These are phyloP conservation scores for Melanostoma mellinum DNA, from an alignment of 2,888 invertebrate species.

Conservation along the genomic window DNA sequence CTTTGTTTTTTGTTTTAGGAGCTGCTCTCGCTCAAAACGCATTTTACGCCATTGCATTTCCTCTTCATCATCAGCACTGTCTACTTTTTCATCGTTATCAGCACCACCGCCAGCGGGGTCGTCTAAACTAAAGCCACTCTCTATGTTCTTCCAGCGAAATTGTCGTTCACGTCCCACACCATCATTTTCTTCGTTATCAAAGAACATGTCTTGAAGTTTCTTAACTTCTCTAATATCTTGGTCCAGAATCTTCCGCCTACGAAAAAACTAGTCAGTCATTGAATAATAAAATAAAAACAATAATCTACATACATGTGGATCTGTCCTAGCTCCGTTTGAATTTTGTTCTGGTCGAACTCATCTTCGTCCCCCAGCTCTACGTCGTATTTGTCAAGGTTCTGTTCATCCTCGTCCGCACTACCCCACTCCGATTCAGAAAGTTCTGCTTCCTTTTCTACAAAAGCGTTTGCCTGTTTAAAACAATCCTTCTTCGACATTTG, in stretches of 20 bases:
- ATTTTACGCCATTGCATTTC: slow-evolving; percentile 91
- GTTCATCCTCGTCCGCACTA: slow-evolving; percentile 94
- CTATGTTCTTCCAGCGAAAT: slow-evolving; percentile 93
- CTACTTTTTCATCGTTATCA: slow-evolving; percentile 81
- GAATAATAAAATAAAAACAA: slow-evolving; percentile 4
- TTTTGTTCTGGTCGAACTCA: slow-evolving; percentile 89
- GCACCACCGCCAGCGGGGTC: slow-evolving; percentile 76
- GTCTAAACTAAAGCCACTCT: slow-evolving; percentile 82
- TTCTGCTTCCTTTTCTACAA: slow-evolving; percentile 95
- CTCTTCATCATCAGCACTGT: slow-evolving; percentile 86
- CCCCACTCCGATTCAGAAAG: slow-evolving; percentile 95
- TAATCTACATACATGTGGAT: slow-evolving; percentile 92
- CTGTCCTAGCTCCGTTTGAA: slow-evolving; percentile 90
- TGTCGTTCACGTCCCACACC: slow-evolving; percentile 89
- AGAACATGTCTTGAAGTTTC: slow-evolving; percentile 91
- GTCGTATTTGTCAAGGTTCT: slow-evolving; percentile 90
- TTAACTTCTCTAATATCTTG: slow-evolving; percentile 93
- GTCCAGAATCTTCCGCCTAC: slow-evolving; percentile 90
- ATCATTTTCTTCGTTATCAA: slow-evolving; percentile 94
- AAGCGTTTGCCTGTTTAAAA: slow-evolving; percentile 85
- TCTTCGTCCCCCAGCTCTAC: slow-evolving; percentile 93
- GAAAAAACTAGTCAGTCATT: not conserved
- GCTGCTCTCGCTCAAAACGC: slow-evolving; percentile 90
- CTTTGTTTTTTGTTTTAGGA: slow-evolving; percentile 83
- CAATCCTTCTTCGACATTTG: slow-evolving; percentile 79